Percentiles rank a stretch among this genome's conserved stretches.
Conservation (phyloP, 2,797 vertebrate genomes). For the Pangasius krempfi region DNA sequence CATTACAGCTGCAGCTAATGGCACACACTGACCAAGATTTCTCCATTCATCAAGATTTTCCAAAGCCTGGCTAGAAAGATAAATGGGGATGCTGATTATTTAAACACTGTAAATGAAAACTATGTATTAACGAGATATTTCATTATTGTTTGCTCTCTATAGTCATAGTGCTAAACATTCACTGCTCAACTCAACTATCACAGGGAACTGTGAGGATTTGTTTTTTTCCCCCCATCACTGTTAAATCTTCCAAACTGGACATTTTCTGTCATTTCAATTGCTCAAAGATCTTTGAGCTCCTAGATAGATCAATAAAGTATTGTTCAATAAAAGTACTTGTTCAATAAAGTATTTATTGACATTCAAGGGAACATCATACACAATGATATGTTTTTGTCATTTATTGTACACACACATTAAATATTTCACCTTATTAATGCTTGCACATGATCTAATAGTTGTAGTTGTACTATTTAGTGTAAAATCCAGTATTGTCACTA, state of each 20-base stretch:
- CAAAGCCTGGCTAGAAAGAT: no score
- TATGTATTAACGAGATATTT: background rate
- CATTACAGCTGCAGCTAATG: background rate
- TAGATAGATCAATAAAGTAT: background rate
- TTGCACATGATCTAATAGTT: background rate
- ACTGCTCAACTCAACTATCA: background rate
- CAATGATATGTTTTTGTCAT: background rate
- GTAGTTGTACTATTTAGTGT: background rate
- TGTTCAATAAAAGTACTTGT: constrained; percentile 25
- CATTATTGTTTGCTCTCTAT: background rate
- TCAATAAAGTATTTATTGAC: constrained; percentile 77
- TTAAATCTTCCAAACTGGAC: background rate
- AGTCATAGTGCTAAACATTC: background rate
- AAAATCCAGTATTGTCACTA: background rate
- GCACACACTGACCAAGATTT: background rate
- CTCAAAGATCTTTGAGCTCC: background rate
- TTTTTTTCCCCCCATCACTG: background rate
- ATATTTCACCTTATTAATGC: background rate
- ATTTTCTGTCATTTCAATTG: background rate
- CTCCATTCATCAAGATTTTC: background rate
- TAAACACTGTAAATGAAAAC: background rate
- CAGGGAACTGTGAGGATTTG: background rate
- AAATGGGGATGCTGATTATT: background rate
- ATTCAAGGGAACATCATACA: constrained; percentile 39
- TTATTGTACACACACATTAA: background rate